Evolutionary conservation across 2,113 vertebrate species (phyloP).

Genomic region (Megaceryle maxima): DNA sequence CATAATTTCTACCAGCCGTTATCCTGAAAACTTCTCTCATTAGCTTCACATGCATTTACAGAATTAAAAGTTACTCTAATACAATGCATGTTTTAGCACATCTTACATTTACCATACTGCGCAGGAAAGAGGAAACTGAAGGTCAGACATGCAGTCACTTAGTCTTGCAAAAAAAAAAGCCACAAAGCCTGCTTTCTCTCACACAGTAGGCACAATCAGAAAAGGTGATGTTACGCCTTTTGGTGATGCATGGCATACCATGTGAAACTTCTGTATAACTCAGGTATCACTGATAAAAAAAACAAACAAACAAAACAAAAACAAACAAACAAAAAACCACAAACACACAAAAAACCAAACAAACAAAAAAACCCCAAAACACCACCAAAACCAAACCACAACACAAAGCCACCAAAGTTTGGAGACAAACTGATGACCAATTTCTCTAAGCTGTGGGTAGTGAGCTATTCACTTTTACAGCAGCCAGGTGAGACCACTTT

Average conservation of each 20-base stretch:
- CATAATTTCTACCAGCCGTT: fast-evolving
- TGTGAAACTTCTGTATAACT: fast-evolving
- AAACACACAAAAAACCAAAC: too few relatives aligned
- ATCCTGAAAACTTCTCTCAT: background rate
- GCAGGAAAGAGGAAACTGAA: background rate
- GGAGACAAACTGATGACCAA: background rate
- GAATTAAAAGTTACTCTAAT: background rate
- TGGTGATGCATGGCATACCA: background rate
- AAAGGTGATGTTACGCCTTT: background rate
- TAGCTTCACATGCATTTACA: background rate
- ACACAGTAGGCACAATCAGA: background rate
- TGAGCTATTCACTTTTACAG: background rate
- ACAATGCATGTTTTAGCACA: background rate
- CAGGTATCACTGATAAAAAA: background rate
- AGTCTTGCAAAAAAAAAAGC: background rate
- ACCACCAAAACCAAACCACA: too few relatives aligned
- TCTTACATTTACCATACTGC: background rate
- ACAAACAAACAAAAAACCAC: background rate
- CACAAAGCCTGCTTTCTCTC: background rate
- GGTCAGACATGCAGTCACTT: background rate
- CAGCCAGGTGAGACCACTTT: background rate
- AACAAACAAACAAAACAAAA: background rate
- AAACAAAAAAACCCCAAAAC: too few relatives aligned
- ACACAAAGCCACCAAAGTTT: background rate
- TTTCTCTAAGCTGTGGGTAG: background rate